Evolutionary conservation across 2,888 invertebrate species (phyloP).

Genomic region (Harpalus rufipes): DNA sequence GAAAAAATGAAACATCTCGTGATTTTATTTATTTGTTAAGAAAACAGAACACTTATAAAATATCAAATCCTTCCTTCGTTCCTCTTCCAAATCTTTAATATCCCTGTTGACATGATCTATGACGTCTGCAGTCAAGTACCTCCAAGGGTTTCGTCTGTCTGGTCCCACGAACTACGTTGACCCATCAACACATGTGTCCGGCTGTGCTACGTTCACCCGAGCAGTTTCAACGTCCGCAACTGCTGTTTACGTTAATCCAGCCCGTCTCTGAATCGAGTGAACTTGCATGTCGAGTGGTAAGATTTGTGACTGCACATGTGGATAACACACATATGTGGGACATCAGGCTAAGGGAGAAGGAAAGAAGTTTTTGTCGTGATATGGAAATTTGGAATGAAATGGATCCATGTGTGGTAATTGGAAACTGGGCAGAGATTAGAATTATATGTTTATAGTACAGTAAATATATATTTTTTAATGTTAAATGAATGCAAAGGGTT

Average conservation of each 20-base stretch:
- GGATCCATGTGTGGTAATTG: neutral
- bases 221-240: neutral
- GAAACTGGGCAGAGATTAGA: neutral
- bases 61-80: no score
- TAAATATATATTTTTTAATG: neutral
- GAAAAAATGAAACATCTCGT: no score
- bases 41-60: neutral
- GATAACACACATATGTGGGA: constrained; percentile 49
- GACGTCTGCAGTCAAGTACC: neutral
- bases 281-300: constrained; percentile 47
- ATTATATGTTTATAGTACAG: neutral
- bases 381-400: neutral
- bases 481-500: neutral
- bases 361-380: neutral
- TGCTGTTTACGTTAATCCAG: constrained; percentile 1
- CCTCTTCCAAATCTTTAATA: constrained; percentile 16
- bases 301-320: constrained; percentile 62
- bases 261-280: neutral
- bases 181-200: constrained; percentile 62
- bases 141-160: constrained; percentile 22
- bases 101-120: constrained; percentile 48
- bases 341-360: constrained; percentile 32
- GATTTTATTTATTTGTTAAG: neutral
- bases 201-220: constrained; percentile 14
- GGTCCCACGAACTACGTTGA: constrained; percentile 62